These are phyloP conservation scores for Progne subis DNA, from an alignment of 2,113 vertebrate genomes.

Conservation along the genomic window DNA sequence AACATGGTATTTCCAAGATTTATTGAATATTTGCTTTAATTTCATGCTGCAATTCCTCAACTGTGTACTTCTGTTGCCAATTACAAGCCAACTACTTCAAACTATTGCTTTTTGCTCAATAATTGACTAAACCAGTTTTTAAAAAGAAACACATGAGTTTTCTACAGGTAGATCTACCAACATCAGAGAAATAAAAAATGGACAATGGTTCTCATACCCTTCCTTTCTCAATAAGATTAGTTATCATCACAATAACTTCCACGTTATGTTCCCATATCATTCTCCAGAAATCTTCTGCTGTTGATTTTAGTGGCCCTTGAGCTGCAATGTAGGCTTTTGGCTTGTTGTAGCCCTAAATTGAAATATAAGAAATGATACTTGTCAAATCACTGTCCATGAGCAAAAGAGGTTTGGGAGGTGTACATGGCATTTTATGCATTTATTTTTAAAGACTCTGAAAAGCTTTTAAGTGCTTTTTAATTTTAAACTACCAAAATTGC, in stretches of 20 bases:
- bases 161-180: background rate
- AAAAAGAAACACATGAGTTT: background rate
- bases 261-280: slow-evolving; percentile 98
- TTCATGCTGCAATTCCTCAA: background rate
- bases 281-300: slow-evolving; percentile 95
- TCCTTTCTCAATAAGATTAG: slow-evolving; percentile 95
- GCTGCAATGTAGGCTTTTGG: slow-evolving; percentile 94
- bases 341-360: slow-evolving; percentile 89
- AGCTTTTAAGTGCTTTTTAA: background rate
- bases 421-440: background rate
- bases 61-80: background rate
- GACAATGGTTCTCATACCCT: slow-evolving; percentile 76
- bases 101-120: background rate
- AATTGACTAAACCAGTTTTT: background rate
- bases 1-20: background rate
- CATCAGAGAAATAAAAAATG: background rate
- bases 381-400: background rate
- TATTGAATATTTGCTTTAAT: background rate
- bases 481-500: background rate
- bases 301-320: slow-evolving; percentile 92
- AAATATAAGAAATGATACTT: slow-evolving; percentile 22
- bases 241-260: slow-evolving; percentile 94
- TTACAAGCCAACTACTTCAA: background rate
- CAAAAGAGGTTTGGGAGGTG: background rate
- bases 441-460: slow-evolving; percentile 20